Percentiles rank a stretch among this genome's conserved stretches.
These are phyloP conservation scores for Lutraria rhynchaena DNA, from an alignment of 1,140 invertebrate species.

Conservation along the genomic window DNA sequence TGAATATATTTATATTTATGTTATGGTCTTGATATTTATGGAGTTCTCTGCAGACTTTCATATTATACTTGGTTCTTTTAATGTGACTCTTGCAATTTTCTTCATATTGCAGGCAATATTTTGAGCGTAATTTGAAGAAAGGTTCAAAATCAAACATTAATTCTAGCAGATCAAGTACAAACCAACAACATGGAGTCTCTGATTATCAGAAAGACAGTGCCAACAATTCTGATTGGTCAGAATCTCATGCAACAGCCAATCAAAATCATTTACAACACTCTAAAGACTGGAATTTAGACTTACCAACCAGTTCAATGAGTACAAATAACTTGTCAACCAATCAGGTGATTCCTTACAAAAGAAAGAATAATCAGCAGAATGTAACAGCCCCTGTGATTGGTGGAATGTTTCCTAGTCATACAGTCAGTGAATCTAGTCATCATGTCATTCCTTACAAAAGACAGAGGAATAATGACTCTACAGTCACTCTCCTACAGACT, in stretches of 20 bases:
- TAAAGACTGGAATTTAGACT: neutral
- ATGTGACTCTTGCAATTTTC: too few relatives aligned
- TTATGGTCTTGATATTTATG: too few relatives aligned
- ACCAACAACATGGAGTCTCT: neutral
- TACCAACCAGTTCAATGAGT: neutral
- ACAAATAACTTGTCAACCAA: neutral
- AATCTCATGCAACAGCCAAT: neutral
- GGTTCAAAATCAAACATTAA: neutral
- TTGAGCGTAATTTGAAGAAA: constrained; percentile 40
- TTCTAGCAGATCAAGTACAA: neutral
- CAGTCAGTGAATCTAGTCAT: neutral
- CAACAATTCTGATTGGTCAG: neutral
- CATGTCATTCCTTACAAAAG: constrained; percentile 6
- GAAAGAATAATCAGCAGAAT: neutral
- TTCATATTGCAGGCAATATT: constrained; percentile 43
- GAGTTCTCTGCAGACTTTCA: too few relatives aligned
- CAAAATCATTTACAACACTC: neutral
- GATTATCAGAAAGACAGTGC: neutral
- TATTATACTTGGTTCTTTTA: too few relatives aligned
- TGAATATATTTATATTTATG: too few relatives aligned
- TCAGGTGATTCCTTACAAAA: constrained; percentile 45
- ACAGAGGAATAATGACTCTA: neutral
- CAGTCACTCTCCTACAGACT: constrained; percentile 26
- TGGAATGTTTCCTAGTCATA: neutral
- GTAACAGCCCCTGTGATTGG: neutral